These are phyloP conservation scores for Leucophenga montana DNA, from an alignment of 2,888 invertebrate species.

Conservation along the genomic window DNA sequence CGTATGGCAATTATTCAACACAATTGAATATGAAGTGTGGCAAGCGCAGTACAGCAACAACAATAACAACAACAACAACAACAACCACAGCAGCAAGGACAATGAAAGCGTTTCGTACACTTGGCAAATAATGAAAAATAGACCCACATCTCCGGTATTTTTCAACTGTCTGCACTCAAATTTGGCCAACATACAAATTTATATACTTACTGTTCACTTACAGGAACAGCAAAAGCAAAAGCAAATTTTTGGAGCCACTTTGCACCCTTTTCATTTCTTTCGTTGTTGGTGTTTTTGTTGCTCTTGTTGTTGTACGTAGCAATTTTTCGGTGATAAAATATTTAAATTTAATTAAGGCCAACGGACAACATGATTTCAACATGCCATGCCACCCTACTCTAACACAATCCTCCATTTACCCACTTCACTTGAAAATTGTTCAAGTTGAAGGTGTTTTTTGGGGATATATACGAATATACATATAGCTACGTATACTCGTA, in stretches of 20 bases:
- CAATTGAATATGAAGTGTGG: constrained; percentile 72
- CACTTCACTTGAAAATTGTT: constrained; percentile 1
- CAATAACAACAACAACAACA: constrained; percentile 18
- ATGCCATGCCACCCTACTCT: constrained; percentile 39
- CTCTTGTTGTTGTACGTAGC: constrained; percentile 59
- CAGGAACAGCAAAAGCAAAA: constrained; percentile 11
- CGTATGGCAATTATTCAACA: constrained; percentile 72
- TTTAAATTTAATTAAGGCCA: constrained; percentile 74
- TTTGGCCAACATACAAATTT: no score
- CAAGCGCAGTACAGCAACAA: constrained; percentile 48
- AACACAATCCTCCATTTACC: not conserved
- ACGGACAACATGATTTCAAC: constrained; percentile 64
- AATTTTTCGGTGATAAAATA: constrained; percentile 73
- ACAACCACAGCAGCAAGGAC: constrained; percentile 31
- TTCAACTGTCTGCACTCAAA: constrained; percentile 60
- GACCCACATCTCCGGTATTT: constrained; percentile 64
- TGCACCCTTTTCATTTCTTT: constrained; percentile 62
- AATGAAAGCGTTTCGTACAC: constrained; percentile 54
- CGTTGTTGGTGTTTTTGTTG: constrained; percentile 48
- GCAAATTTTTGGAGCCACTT: constrained; percentile 34
- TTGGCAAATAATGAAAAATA: constrained; percentile 67
- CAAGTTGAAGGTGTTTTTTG: not conserved
- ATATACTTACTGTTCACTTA: not conserved
- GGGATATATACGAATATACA: not conserved
- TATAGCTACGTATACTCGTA: no score